These are phyloP conservation scores for Lepetodrilus schrolli DNA, from an alignment of 2,888 invertebrate genomes.

Conservation along the genomic window DNA sequence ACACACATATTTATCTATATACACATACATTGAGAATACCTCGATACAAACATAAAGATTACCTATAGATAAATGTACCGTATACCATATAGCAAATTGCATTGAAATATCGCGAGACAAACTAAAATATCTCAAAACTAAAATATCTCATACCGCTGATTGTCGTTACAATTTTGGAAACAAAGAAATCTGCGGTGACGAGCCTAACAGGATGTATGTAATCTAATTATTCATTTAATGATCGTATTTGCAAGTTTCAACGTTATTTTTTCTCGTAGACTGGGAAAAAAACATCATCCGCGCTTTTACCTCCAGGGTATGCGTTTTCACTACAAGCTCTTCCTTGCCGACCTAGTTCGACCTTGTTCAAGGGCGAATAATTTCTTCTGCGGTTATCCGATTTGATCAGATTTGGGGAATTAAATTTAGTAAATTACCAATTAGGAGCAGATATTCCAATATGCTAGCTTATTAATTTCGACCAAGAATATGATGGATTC, in stretches of 20 bases:
- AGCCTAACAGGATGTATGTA: slow-evolving; percentile 12
- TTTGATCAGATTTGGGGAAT: slow-evolving; percentile 16
- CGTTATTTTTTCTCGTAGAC: neutral
- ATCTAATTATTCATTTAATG: slow-evolving; percentile 1
- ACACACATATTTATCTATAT: no score
- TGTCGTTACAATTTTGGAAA: no score
- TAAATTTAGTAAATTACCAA: slow-evolving; percentile 6
- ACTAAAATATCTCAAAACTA: no score
- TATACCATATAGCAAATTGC: no score
- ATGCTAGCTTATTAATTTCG: neutral
- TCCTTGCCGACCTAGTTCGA: neutral
- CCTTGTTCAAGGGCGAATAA: slow-evolving; percentile 1
- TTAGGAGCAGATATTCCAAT: neutral
- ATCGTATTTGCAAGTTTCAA: neutral
- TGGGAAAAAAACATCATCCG: neutral
- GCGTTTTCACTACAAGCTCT: neutral
- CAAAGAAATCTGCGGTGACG: neutral
- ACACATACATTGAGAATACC: no score
- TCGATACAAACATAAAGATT: no score
- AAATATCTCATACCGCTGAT: no score
- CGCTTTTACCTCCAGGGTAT: neutral
- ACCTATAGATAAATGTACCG: no score
- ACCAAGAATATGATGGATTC: no score
- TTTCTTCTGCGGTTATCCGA: slow-evolving; percentile 14
- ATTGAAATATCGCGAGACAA: no score